These are phyloP conservation scores for Drosophila varians DNA, from an alignment of 1,140 invertebrate species.

Conservation along the genomic window DNA sequence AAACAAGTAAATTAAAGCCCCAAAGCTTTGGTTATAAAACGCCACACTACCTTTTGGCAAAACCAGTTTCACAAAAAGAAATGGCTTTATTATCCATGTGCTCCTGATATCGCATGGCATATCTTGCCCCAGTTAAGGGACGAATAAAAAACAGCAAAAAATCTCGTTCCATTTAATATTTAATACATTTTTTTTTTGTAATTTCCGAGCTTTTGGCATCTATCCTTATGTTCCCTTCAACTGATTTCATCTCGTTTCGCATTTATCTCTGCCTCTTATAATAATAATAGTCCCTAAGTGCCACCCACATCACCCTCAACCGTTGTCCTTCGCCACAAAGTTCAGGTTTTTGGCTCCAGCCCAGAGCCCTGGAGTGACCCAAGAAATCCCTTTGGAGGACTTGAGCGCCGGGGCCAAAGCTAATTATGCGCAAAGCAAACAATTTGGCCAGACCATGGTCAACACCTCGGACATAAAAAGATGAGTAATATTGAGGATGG, in stretches of 20 bases:
- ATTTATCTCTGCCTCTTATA: constrained; percentile 29
- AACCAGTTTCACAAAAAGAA: background rate
- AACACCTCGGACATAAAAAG: constrained; percentile 41
- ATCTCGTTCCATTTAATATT: background rate
- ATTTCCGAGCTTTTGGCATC: background rate
- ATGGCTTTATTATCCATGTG: background rate
- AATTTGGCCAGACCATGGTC: constrained; percentile 62
- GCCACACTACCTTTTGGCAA: background rate
- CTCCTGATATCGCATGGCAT: background rate
- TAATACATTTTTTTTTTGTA: background rate
- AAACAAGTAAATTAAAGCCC: background rate
- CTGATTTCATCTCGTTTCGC: constrained; percentile 16
- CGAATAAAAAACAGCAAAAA: background rate
- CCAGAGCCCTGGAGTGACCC: constrained; percentile 28
- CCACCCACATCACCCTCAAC: constrained; percentile 16
- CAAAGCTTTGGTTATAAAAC: no score
- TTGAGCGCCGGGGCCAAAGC: constrained; percentile 19
- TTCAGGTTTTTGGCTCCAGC: constrained; percentile 28
- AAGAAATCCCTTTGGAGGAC: constrained; percentile 17
- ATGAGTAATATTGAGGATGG: background rate
- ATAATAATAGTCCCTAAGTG: constrained; percentile 51
- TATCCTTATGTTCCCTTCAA: background rate
- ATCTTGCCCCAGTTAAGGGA: background rate
- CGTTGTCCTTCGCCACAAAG: constrained; percentile 29
- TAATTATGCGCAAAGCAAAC: constrained; percentile 73